Percentiles rank a stretch among this genome's conserved stretches.
These are phyloP conservation scores for Acromyrmex heyeri DNA, from an alignment of 1,140 invertebrate genomes.

Conservation along the genomic window DNA sequence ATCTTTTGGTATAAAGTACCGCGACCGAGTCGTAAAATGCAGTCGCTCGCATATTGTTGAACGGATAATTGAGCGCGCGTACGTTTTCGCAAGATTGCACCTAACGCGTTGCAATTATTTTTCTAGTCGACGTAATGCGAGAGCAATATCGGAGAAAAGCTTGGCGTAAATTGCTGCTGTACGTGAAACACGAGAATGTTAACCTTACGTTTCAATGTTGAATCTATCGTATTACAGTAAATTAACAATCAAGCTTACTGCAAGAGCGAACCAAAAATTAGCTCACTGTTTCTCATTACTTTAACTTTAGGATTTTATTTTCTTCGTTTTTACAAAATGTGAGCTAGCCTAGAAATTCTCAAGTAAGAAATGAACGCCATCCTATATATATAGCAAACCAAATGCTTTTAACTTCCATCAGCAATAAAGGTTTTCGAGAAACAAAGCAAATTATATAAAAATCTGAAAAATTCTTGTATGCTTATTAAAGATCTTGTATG, in stretches of 20 bases:
- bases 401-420: no score
- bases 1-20: neutral
- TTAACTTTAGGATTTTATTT: no score
- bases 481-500: no score
- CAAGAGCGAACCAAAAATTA: no score
- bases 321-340: no score
- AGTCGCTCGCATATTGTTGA: neutral
- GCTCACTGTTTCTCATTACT: no score
- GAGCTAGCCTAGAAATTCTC: no score
- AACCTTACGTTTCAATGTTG: neutral
- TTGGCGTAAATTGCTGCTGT: neutral
- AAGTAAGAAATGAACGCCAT: no score
- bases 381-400: no score
- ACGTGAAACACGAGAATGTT: neutral
- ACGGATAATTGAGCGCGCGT: neutral
- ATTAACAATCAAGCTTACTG: neutral
- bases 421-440: no score
- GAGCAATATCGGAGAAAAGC: neutral
- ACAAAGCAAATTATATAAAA: no score
- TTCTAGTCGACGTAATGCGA: neutral
- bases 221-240: neutral
- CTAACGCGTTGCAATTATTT: constrained; percentile 24
- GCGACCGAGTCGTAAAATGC: neutral
- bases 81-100: neutral
- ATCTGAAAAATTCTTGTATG: no score